Evolutionary conservation across 2,888 invertebrate genomes (phyloP), one percentile per base, ranked within the genome.

Genomic region (Deilephila elpenor): DNA sequence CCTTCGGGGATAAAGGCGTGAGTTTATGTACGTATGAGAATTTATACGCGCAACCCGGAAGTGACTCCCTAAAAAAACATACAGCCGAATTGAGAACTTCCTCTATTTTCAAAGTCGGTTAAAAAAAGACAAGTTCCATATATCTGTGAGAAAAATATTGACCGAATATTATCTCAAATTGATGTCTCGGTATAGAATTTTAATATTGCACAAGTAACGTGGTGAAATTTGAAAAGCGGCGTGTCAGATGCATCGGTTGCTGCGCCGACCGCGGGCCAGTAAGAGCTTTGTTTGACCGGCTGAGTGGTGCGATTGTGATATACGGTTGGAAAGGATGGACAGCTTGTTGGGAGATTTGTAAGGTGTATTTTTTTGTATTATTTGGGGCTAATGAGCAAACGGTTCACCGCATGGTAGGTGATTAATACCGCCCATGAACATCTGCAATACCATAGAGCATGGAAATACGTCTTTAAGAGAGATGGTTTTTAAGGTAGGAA

Each of bases 201-300:
- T 34, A n/a, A 62, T 62, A 32, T 19, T 34, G 7, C n/a, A 34
- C 32, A 62, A 62, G 25, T 25, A 29, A 60, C 25, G 19, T 60
- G 60, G 60, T 62, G 61, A 62, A 62, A 62, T 62, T 62, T 34
- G 61, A 62, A 62, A 34, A 19, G 19, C 34, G 61, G 32, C 61
- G 61, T 62, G 61, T 32, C 61, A 34, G 67, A 67, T 44, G 44
- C 20, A 25, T 32, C 7, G n/a, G 34, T 78, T 70, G 77, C 77
- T 75, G 77, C 79, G 81, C 82, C 83, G 80, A 37, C 56, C 53
- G 20, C 34, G 20, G 37, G 7, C 32, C 20, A 53, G 25, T 34
- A 72, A 64, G 32, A 72, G 61, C 44, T 37, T 32, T 34, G 32
- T 32, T 53, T 53, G 5, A 34, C 56, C 32, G 62, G 34, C 53